Percentiles rank a stretch among this genome's conserved stretches.
Evolutionary conservation across 2,888 invertebrate genomes (phyloP).

Genomic region (Stegana nigrithorax): DNA sequence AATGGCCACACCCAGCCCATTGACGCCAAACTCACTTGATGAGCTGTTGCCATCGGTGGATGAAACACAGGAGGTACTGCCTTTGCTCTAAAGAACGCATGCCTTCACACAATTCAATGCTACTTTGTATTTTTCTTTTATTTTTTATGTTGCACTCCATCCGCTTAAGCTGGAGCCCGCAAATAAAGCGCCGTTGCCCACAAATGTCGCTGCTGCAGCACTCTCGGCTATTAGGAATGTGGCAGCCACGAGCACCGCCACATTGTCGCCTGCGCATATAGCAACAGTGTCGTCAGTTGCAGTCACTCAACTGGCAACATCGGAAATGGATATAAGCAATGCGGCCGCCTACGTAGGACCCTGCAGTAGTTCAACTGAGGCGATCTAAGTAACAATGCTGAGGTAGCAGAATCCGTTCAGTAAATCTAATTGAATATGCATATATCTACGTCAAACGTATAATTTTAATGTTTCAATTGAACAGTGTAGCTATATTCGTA

Average conservation of each 20-base stretch:
- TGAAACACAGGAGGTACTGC: constrained; percentile 80
- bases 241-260: constrained; percentile 23
- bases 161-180: constrained; percentile 48
- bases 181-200: constrained; percentile 33
- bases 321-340: constrained; percentile 39
- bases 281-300: constrained; percentile 24
- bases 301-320: background rate
- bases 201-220: constrained; percentile 46
- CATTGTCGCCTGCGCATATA: constrained; percentile 29
- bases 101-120: too few relatives aligned
- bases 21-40: constrained; percentile 86
- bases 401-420: background rate
- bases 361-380: constrained; percentile 72
- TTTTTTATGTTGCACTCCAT: too few relatives aligned
- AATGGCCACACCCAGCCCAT: constrained; percentile 76
- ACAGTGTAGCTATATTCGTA: background rate
- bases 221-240: constrained; percentile 29
- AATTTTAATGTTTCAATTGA: constrained; percentile 1
- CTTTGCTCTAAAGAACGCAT: too few relatives aligned
- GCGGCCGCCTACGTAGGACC: constrained; percentile 68
- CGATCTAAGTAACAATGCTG: constrained; percentile 52
- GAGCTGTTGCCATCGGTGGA: constrained; percentile 84
- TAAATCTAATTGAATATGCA: too few relatives aligned
- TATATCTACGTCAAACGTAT: constrained; percentile 50
- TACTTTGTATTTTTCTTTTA: too few relatives aligned